Conservation (phyloP, 2,113 vertebrate genomes). For the Sarotherodon lohbergeri region DNA sequence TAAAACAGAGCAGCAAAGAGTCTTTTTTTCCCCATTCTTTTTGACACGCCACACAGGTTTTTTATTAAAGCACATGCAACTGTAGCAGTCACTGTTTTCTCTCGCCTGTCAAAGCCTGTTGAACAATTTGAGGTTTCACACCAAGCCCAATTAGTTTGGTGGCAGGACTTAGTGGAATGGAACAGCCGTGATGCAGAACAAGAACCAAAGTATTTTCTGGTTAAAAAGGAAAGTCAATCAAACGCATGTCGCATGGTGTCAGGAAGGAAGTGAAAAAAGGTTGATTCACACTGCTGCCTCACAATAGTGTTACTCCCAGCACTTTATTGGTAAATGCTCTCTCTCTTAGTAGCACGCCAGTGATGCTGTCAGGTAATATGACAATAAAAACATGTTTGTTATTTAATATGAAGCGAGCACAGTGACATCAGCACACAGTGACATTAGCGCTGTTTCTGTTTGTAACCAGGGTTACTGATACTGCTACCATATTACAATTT, state of each 20-base stretch:
- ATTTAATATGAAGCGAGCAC: neutral
- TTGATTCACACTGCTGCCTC: slow-evolving; percentile 18
- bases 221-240: slow-evolving; percentile 61
- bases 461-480: neutral
- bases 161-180: slow-evolving; percentile 61
- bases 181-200: slow-evolving; percentile 54
- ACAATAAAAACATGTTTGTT: neutral
- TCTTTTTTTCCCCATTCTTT: neutral
- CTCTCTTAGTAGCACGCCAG: neutral
- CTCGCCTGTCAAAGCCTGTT: slow-evolving; percentile 46
- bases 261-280: slow-evolving; percentile 27
- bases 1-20: neutral
- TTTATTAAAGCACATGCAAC: slow-evolving; percentile 38
- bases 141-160: slow-evolving; percentile 67
- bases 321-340: slow-evolving; percentile 6
- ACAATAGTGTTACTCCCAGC: neutral
- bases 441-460: neutral
- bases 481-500: neutral
- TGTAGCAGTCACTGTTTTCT: slow-evolving; percentile 39
- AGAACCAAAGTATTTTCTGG: slow-evolving; percentile 41
- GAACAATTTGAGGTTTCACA: slow-evolving; percentile 50
- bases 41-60: neutral
- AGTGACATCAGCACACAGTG: neutral
- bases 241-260: slow-evolving; percentile 18
- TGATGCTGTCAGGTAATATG: neutral